Conservation (phyloP, 2,113 vertebrate species). For the Brienomyrus longianalis region DNA sequence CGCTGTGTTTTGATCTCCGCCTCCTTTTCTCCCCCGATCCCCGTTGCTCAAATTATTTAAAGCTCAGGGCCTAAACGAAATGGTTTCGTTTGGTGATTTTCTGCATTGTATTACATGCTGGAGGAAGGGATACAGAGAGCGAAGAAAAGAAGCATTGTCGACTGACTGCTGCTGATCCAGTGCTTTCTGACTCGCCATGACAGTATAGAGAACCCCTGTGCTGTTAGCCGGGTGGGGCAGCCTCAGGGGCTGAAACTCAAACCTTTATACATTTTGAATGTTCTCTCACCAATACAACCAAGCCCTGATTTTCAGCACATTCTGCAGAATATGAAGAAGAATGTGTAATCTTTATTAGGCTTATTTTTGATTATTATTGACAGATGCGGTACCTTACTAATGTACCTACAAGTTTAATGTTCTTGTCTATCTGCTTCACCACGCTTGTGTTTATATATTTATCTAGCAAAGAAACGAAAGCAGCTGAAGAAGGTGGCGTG, state of each 20-base stretch:
- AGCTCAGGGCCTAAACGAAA: slow-evolving; percentile 6
- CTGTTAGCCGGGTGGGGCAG: neutral
- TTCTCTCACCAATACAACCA: neutral
- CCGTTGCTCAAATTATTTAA: slow-evolving; percentile 7
- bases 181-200: neutral
- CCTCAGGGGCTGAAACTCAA: slow-evolving; percentile 17
- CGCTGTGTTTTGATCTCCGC: neutral
- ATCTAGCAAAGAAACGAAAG: neutral
- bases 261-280: neutral
- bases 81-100: slow-evolving; percentile 7
- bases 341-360: neutral
- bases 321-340: neutral
- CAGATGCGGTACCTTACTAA: neutral
- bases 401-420: neutral
- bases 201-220: neutral
- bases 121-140: neutral
- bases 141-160: neutral
- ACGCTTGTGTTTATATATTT: neutral
- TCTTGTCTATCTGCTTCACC: neutral
- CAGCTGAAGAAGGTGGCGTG: neutral
- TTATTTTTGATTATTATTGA: neutral
- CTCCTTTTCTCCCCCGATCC: neutral
- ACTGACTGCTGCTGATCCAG: neutral
- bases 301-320: neutral
- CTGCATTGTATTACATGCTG: neutral